Percentiles rank a stretch among this genome's conserved stretches.
These are phyloP conservation scores for Scolanthus callimorphus DNA, from an alignment of 92 coral and sea anemone species.

Conservation along the genomic window DNA sequence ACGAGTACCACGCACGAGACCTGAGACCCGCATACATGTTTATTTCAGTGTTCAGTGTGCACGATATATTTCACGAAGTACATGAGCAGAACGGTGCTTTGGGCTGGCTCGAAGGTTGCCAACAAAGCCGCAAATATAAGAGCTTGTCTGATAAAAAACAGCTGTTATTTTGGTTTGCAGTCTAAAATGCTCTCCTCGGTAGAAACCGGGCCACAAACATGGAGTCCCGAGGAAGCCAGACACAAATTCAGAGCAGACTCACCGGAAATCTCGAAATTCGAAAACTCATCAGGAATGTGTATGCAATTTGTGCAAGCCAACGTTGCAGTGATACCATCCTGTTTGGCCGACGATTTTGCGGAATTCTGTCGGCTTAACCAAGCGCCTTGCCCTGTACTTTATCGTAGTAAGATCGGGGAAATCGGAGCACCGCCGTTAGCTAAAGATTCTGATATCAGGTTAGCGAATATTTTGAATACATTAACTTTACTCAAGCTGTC, in stretches of 20 bases:
- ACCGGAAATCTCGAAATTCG: neutral
- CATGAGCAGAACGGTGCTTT: too few species aligned
- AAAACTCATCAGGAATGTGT: constrained; percentile 7
- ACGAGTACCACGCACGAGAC: too few species aligned
- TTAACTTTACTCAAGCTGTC: too few species aligned
- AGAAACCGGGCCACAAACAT: neutral
- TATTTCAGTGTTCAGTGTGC: too few species aligned
- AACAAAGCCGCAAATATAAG: too few species aligned
- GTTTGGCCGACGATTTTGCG: constrained; percentile 41
- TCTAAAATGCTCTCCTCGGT: too few species aligned
- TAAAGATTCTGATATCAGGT: constrained; percentile 59
- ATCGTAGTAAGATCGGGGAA: constrained; percentile 58
- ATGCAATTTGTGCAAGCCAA: constrained; percentile 47
- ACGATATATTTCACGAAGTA: too few species aligned
- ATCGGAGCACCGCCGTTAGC: constrained; percentile 37
- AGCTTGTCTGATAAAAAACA: too few species aligned
- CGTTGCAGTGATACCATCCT: constrained; percentile 49
- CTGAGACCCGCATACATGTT: too few species aligned
- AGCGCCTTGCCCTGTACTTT: constrained; percentile 49
- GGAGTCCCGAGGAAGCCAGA: neutral
- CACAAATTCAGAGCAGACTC: neutral
- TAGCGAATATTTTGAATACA: too few species aligned
- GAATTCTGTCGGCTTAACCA: constrained; percentile 61
- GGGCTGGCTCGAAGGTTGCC: too few species aligned
- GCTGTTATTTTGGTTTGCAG: too few species aligned